phyloP scores from a whole-genome alignment of 2,113 vertebrate species.

The Halcyon malimbica region DNA sequence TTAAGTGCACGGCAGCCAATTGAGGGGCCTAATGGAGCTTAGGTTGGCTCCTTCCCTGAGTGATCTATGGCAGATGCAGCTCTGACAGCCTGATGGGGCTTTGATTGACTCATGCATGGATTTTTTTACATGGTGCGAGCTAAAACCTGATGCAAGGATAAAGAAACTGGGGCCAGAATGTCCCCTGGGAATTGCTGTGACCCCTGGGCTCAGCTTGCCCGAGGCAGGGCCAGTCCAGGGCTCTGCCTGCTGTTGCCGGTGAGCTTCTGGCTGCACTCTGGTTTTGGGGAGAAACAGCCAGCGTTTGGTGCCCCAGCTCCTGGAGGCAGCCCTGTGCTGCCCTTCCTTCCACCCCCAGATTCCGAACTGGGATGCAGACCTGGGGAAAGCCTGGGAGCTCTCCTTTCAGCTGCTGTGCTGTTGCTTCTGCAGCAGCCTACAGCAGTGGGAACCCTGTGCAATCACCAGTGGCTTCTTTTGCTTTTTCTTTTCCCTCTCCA shows the following conservation, averaged over 20 bases:
- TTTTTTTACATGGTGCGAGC: background rate
- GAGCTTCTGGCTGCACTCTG: background rate
- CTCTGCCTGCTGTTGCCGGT: background rate
- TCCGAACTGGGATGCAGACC: background rate
- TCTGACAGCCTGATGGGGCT: background rate
- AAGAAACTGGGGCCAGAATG: rapidly evolving
- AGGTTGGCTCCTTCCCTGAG: background rate
- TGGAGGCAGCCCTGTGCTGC: rapidly evolving
- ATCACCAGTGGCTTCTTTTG: rapidly evolving
- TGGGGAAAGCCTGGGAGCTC: background rate
- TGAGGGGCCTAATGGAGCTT: background rate
- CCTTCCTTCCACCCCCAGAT: background rate
- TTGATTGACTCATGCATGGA: rapidly evolving
- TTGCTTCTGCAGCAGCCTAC: background rate
- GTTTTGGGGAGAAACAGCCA: background rate
- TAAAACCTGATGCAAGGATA: background rate
- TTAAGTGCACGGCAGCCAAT: slow-evolving; percentile 19
- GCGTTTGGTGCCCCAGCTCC: background rate
- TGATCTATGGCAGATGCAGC: background rate
- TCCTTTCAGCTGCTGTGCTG: background rate
- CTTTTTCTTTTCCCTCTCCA: too few species aligned
- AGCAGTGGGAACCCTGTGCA: background rate
- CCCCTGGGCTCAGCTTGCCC: background rate
- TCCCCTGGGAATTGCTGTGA: background rate
- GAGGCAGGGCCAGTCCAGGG: background rate